phyloP scores from a whole-genome alignment of 92 coral and sea anemone species.

The Zoanthus solanderi region DNA sequence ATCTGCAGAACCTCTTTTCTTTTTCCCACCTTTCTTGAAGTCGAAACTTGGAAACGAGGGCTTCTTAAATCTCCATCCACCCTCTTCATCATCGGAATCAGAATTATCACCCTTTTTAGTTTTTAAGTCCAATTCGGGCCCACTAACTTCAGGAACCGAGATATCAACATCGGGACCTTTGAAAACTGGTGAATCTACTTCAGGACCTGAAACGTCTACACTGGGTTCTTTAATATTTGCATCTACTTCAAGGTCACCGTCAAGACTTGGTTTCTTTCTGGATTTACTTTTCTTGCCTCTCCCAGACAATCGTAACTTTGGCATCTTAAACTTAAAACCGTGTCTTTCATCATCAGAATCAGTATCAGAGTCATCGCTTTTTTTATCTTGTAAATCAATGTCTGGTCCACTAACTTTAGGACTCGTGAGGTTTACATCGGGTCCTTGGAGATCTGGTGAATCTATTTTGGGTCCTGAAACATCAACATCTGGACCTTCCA shows the following conservation, averaged over 20 bases:
- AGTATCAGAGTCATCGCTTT: background rate
- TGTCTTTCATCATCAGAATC: background rate
- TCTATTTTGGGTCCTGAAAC: background rate
- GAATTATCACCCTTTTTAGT: slow-evolving; percentile 16
- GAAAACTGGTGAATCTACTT: background rate
- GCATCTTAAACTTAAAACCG: background rate
- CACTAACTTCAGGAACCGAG: slow-evolving; percentile 1
- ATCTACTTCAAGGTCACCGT: slow-evolving; percentile 16
- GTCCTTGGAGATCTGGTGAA: slow-evolving; percentile 1
- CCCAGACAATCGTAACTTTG: background rate
- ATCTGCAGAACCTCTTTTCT: too few relatives aligned
- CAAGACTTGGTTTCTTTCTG: background rate
- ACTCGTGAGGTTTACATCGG: background rate
- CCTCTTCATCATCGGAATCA: background rate
- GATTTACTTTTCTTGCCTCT: background rate
- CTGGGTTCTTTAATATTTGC: background rate
- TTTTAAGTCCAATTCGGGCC: slow-evolving; percentile 11
- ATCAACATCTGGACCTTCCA: slow-evolving; percentile 16
- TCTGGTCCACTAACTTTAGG: background rate
- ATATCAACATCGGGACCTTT: background rate
- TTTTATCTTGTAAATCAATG: too few relatives aligned
- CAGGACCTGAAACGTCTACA: background rate
- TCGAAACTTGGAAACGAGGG: too few relatives aligned
- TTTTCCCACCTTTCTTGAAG: too few relatives aligned
- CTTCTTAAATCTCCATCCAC: too few relatives aligned